phyloP scores from a whole-genome alignment of 2,113 vertebrate species.

The Platysteira castanea region DNA sequence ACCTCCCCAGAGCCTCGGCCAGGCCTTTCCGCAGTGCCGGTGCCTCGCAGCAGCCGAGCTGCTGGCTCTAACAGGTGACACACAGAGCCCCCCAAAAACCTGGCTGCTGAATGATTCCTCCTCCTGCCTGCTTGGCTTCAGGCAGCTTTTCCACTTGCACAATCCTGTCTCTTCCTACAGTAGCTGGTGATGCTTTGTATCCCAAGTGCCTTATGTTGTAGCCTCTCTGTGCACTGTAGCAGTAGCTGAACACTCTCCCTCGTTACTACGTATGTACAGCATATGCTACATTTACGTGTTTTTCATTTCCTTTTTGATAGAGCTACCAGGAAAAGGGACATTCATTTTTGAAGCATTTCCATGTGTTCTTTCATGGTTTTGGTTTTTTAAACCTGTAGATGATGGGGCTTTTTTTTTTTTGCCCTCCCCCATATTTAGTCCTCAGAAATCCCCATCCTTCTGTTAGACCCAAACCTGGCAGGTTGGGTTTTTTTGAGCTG shows the following conservation, averaged over 20 bases:
- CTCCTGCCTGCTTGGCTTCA: not conserved
- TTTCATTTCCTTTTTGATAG: not conserved
- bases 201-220: constrained; percentile 71
- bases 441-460: not conserved
- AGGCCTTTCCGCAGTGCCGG: not conserved
- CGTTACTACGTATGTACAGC: not conserved
- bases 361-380: not conserved
- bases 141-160: constrained; percentile 4
- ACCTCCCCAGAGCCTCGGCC: not conserved
- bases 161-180: not conserved
- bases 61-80: not conserved
- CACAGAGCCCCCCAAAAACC: not conserved
- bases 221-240: not conserved
- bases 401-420: not conserved
- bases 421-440: not conserved
- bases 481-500: not conserved
- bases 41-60: not conserved
- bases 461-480: not conserved
- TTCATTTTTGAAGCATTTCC: not conserved
- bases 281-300: not conserved
- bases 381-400: not conserved
- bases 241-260: not conserved
- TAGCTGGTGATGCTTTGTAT: not conserved
- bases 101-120: not conserved
- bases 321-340: constrained; percentile 45